These are phyloP conservation scores for Hydrocynus forskahlii DNA, from an alignment of 2,797 vertebrate species.

Conservation along the genomic window DNA sequence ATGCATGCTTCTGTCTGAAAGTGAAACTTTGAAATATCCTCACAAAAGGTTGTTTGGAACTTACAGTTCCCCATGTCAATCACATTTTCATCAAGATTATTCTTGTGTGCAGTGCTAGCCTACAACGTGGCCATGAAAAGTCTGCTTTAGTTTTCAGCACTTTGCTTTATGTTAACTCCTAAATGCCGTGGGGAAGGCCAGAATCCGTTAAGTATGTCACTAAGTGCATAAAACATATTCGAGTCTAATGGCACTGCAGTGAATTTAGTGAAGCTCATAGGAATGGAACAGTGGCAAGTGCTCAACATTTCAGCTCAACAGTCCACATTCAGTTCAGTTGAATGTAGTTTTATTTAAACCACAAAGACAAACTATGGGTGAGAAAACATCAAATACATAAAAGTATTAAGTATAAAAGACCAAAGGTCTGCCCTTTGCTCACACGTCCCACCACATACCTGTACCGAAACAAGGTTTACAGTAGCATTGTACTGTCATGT, in stretches of 20 bases:
- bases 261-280: constrained; percentile 24
- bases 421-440: neutral
- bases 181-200: neutral
- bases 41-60: no score
- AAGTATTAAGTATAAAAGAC: neutral
- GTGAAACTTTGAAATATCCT: no score
- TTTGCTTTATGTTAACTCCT: neutral
- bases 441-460: neutral
- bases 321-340: neutral
- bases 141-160: neutral
- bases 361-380: neutral
- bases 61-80: neutral
- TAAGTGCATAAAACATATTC: constrained; percentile 8
- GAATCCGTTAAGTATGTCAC: neutral
- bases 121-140: no score
- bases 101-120: no score
- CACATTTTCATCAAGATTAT: no score
- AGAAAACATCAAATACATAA: neutral
- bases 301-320: constrained; percentile 1
- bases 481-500: neutral
- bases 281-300: constrained; percentile 22
- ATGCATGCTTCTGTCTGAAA: no score
- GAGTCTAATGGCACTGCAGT: neutral
- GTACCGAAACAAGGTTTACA: neutral
- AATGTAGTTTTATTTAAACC: neutral